Base-by-base conservation (phyloP, 2,797 vertebrate species). In the Oreochromis mossambicus region DNA sequence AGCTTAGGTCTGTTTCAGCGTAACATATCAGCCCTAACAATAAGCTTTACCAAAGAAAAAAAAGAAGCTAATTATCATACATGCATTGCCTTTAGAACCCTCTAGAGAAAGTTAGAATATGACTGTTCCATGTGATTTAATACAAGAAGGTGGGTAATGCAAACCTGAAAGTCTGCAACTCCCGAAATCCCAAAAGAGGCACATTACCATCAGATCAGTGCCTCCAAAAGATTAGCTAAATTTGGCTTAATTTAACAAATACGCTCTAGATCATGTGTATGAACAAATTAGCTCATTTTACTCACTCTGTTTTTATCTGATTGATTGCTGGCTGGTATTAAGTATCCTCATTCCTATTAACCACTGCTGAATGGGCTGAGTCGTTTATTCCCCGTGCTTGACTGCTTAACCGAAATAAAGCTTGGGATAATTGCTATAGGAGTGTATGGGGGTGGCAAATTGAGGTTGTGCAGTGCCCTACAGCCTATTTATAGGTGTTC, bases 361-460 rank as follows among this genome's bases (percentile, higher is more conserved):
- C 89, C 91, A 94, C 92, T 86, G 87, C 91, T 94, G 94, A 96
- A 96, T 91, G 91, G 91, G 90, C 87, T 88, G 91, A 92, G 93
- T 93, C 92, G 88, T 94, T 95, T 93, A 95, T 96, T 96, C 93
- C 94, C 92, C 50, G 32, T 95, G 95, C 94, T 94, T 95, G 94
- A 94, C 95, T 96, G 95, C 94, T 95, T 95, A 95, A 96, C 94
- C 87, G 93, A 96, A 97, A 96, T 96, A 96, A 96, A 96, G 95
- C 94, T 95, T 91, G 92, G 92, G 95, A 96, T 96, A 96, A 97
- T 96, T 97, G 95, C 94, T 92, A 94, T 95, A 95, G 95, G 94
- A 96, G 95, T 95, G 94, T 95, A 95, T 92, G 92, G 91, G 94
- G 95, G 95, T 92, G 94, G 95, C 91, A 95, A 95, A 97, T 96